Conservation (phyloP, 1,140 invertebrate genomes). For the Cotesia glomerata region DNA sequence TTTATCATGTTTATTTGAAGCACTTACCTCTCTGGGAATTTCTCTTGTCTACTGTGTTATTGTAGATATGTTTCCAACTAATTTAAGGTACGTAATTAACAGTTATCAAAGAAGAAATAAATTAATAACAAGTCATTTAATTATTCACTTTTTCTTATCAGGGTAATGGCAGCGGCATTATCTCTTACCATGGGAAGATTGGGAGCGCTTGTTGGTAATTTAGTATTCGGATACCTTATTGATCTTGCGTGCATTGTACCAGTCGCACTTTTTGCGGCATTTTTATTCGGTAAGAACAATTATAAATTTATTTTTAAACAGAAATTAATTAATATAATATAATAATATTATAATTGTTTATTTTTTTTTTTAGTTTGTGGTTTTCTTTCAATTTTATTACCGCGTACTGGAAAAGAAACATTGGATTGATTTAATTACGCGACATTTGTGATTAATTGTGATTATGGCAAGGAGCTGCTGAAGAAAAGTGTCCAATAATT, state of each 20-base stretch:
- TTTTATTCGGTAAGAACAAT: constrained; percentile 74
- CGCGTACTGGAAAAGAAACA: constrained; percentile 72
- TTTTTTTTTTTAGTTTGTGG: constrained; percentile 68
- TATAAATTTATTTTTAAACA: constrained; percentile 73
- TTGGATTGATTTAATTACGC: constrained; percentile 62
- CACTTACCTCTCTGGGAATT: constrained; percentile 75
- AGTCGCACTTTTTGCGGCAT: constrained; percentile 71
- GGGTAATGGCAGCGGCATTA: constrained; percentile 78
- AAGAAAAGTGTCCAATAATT: neutral
- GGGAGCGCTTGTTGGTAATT: constrained; percentile 72
- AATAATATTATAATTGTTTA: constrained; percentile 15
- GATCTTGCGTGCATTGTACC: constrained; percentile 76
- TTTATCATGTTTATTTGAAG: constrained; percentile 77
- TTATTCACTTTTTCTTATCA: constrained; percentile 13
- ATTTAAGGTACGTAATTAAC: constrained; percentile 68
- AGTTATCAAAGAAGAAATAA: neutral
- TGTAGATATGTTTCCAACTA: constrained; percentile 79
- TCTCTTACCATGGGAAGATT: constrained; percentile 75
- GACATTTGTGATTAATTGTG: neutral
- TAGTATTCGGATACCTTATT: constrained; percentile 33
- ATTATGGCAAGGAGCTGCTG: neutral
- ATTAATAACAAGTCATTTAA: constrained; percentile 12
- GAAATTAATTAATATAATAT: neutral
- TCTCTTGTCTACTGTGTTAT: constrained; percentile 77
- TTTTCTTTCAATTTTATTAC: constrained; percentile 70